Percentiles rank a stretch among this genome's conserved stretches.
Conservation (phyloP, 2,888 invertebrate species). For the Lasioglossum malachurum region DNA sequence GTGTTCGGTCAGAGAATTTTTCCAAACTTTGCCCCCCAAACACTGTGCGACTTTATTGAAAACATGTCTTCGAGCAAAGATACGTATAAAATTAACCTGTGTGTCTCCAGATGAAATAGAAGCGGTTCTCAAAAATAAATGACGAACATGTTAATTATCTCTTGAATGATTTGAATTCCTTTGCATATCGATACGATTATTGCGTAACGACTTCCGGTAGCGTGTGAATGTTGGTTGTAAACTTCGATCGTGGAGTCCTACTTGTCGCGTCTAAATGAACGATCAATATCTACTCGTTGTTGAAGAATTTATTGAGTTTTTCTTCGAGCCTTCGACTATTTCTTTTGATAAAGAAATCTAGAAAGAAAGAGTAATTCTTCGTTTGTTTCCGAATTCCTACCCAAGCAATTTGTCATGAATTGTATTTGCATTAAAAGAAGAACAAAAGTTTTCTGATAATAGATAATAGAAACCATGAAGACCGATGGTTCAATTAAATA, state of each 20-base stretch:
- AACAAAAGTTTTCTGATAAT: neutral
- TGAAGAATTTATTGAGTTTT: constrained; percentile 1
- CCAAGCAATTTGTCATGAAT: neutral
- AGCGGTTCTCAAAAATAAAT: neutral
- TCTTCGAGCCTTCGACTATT: neutral
- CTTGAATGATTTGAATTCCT: constrained; percentile 14
- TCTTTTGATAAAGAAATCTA: neutral
- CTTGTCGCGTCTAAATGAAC: neutral
- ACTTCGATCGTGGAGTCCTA: neutral
- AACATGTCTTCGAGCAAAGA: neutral
- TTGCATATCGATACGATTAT: constrained; percentile 13
- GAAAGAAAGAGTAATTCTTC: neutral
- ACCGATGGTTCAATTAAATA: too few species aligned
- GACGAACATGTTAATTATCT: neutral
- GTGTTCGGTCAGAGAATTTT: neutral
- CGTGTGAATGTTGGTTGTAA: neutral
- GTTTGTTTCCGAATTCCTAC: neutral
- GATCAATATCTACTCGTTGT: constrained; percentile 15
- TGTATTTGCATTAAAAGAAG: neutral
- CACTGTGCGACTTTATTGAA: neutral
- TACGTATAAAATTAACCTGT: neutral
- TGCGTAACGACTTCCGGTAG: neutral
- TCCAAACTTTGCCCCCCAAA: too few species aligned
- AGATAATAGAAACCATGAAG: too few species aligned
- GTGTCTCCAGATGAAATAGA: neutral